Evolutionary conservation across 2,888 invertebrate genomes (phyloP).

Genomic region (Heliconius ethilla): DNA sequence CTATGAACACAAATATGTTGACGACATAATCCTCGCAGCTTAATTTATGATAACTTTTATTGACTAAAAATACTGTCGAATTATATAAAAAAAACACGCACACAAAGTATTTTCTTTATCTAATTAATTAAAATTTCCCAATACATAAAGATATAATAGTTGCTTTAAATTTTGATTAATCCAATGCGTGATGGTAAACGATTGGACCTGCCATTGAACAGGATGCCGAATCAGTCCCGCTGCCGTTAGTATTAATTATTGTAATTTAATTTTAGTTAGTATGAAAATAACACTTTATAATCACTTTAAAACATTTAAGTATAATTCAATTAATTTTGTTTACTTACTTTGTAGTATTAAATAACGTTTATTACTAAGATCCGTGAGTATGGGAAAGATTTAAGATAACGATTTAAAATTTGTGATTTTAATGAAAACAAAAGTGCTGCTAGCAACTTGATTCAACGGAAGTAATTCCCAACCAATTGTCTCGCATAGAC

Average conservation of each 20-base stretch:
- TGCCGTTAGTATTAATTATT: neutral
- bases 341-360: neutral
- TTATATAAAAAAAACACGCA: too few relatives aligned
- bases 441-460: neutral
- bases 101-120: neutral
- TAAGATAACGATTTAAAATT: neutral
- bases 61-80: too few relatives aligned
- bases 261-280: neutral
- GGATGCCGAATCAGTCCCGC: neutral
- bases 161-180: neutral
- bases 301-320: neutral
- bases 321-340: neutral
- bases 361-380: neutral
- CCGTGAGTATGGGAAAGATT: neutral
- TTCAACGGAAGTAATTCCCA: conserved; percentile 12
- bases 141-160: too few relatives aligned
- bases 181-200: neutral
- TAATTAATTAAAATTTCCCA: neutral
- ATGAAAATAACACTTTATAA: neutral
- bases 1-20: neutral
- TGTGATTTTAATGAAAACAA: conserved; percentile 7
- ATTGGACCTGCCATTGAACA: neutral
- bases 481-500: conserved; percentile 16
- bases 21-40: neutral
- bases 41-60: neutral